Evolutionary conservation across 2,797 vertebrate genomes (phyloP), one percentile per base, ranked within the genome.

Genomic region (Coregonus ussuriensis): DNA sequence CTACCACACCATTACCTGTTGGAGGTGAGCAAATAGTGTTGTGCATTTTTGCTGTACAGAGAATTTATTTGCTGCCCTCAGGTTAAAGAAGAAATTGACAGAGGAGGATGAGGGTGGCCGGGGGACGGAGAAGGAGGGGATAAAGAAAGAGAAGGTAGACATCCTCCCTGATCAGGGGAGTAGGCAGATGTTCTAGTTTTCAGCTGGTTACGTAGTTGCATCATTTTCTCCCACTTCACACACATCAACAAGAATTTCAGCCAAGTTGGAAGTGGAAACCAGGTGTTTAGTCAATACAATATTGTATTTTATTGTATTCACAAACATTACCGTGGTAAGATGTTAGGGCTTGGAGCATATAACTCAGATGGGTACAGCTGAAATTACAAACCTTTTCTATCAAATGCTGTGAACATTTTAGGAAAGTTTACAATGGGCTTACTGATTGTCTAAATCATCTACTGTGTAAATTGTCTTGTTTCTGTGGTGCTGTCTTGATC

Each of bases 151-250:
- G 4, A 16, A 67, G 81, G 67, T 18, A 82, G 21, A 7, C 65
- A 47, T 47, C 41, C 41, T 47, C 41, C 41, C 41, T 47, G 41
- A 47, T 9, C 6, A 29, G 62, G n/a, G 0, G 74, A 85, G 71
- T 87, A 86, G 85, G 91, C 90, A 78, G 79, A 79, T 25, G 0
- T 21, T 65, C 62, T 65, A 65, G 21, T 65, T 13, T 9, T 65
- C 4, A 65, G 62, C 21, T 65, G 25, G 25, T 15, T 29, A 6
- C 16, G 65, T 37, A 37, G 29, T 33, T 68, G 15, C 29, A 37
- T 16, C 1, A 33, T 37, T 37, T 6, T 68, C 4, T 35, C 15
- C 11, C 0, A 31, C 14, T 6, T 15, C 14, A 14, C 13, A 21
- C 4, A 2, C n/a, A 21, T n/a, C n/a, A n/a, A 62, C n/a, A 6